These are phyloP conservation scores for Marasmarcha lunaedactyla DNA, from an alignment of 2,888 invertebrate species.

Conservation along the genomic window DNA sequence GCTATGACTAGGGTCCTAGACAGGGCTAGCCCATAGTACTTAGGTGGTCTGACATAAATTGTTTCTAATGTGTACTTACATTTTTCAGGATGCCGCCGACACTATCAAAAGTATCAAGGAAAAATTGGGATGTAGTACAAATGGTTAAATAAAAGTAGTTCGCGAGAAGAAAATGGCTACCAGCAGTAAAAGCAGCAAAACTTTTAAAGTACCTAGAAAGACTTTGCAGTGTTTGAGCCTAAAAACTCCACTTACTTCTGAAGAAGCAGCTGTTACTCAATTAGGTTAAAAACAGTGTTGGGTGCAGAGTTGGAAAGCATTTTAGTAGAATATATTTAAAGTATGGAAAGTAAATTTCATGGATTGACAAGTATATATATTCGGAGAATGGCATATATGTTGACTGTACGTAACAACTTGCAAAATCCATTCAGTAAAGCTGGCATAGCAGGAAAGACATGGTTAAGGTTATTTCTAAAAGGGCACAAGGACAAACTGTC, in stretches of 20 bases:
- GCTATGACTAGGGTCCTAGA: background rate
- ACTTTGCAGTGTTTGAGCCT: conserved; percentile 8
- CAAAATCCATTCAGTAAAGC: conserved; percentile 10
- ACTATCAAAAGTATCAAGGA: conserved; percentile 6
- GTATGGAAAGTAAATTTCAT: conserved; percentile 12
- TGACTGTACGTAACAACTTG: conserved; percentile 10
- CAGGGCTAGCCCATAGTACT: background rate
- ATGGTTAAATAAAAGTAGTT: conserved; percentile 9
- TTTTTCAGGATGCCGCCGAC: conserved; percentile 2
- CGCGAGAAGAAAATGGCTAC: conserved; percentile 11
- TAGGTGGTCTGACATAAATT: background rate
- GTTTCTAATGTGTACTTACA: no score
- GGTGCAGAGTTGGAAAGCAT: conserved; percentile 2
- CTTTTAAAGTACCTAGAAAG: conserved; percentile 9
- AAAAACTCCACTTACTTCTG: conserved; percentile 7
- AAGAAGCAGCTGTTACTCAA: conserved; percentile 12
- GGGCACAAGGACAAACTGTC: conserved; percentile 17
- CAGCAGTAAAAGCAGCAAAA: conserved; percentile 9
- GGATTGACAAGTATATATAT: conserved; percentile 12
- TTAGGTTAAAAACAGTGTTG: conserved; percentile 13
- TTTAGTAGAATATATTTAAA: conserved; percentile 12
- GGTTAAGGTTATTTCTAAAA: conserved; percentile 16
- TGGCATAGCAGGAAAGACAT: conserved; percentile 12
- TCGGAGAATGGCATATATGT: conserved; percentile 11
- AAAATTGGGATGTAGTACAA: conserved; percentile 8